phyloP scores from a whole-genome alignment of 2,888 invertebrate genomes.

The Nymphalis urticae region DNA sequence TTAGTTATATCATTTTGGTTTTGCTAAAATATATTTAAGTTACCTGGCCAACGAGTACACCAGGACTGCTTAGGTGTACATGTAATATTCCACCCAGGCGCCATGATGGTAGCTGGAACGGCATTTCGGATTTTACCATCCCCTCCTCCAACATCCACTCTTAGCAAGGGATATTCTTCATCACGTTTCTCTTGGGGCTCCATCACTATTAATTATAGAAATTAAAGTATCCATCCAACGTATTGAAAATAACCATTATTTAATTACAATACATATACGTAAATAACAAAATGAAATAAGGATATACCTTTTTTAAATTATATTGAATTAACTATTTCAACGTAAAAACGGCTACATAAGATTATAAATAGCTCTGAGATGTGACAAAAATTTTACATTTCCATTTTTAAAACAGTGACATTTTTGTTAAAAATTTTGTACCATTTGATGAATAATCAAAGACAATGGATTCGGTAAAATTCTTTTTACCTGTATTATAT shows the following conservation, averaged over 20 bases:
- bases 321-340: background rate
- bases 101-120: constrained; percentile 36
- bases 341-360: background rate
- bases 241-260: background rate
- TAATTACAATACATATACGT: background rate
- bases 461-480: too few relatives aligned
- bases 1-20: constrained; percentile 41
- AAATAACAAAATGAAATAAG: background rate
- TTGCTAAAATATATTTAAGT: constrained; percentile 21
- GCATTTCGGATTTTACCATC: constrained; percentile 43
- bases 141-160: constrained; percentile 59
- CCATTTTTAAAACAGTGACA: constrained; percentile 25
- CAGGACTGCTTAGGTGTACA: constrained; percentile 55
- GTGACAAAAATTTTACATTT: constrained; percentile 35
- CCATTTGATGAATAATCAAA: background rate
- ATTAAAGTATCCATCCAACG: background rate
- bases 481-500: too few relatives aligned
- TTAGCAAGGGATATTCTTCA: constrained; percentile 67
- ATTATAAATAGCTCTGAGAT: background rate
- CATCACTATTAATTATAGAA: constrained; percentile 16
- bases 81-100: constrained; percentile 54
- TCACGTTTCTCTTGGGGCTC: constrained; percentile 48
- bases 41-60: constrained; percentile 67
- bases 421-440: background rate
- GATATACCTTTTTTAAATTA: background rate